A percentile compares a stretch with the other conserved stretches of the same genome.
Conservation (phyloP, 2,888 invertebrate species). For the Trachelus troglodyta region DNA sequence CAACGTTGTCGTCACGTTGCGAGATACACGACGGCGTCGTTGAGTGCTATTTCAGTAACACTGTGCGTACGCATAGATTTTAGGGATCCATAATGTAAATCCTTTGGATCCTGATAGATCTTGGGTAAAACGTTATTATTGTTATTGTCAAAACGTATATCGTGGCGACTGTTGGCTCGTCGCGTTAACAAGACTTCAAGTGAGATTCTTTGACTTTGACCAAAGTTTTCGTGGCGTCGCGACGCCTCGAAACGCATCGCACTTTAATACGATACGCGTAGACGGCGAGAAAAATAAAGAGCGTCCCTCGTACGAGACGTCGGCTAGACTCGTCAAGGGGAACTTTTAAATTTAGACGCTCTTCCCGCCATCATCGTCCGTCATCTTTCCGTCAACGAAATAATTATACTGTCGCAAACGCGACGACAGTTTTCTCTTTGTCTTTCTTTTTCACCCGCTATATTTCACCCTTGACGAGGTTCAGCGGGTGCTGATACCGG, state of each 20-base stretch:
- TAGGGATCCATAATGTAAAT: not conserved
- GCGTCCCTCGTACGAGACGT: not conserved
- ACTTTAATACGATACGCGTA: not conserved
- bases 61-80: not conserved
- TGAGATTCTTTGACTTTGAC: not conserved
- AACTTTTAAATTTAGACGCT: constrained; percentile 1
- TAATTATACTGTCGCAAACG: not conserved
- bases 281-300: not conserved
- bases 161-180: too few relatives aligned
- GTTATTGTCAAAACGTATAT: not conserved
- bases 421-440: not conserved
- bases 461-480: too few relatives aligned
- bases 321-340: not conserved
- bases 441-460: not conserved
- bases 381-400: not conserved
- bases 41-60: not conserved
- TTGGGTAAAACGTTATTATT: not conserved
- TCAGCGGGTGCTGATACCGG: not conserved
- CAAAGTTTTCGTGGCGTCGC: not conserved
- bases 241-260: not conserved
- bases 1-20: not conserved
- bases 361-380: not conserved
- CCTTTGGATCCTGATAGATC: not conserved
- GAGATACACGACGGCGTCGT: not conserved
- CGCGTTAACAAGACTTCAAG: too few relatives aligned